phyloP scores from a whole-genome alignment of 92 coral and sea anemone genomes.

The Zoanthus sociatus region DNA sequence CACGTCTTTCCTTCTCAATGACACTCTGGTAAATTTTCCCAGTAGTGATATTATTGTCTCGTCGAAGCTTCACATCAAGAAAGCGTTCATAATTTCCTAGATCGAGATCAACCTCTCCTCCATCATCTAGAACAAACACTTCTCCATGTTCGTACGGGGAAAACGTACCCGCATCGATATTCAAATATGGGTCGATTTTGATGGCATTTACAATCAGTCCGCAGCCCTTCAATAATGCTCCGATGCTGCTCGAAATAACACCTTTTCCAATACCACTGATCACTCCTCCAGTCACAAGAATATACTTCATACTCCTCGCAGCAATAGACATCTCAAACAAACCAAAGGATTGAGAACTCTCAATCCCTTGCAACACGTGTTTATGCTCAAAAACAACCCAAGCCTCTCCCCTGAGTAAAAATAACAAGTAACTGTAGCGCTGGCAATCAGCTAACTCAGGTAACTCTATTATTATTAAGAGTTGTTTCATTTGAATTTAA shows the following conservation, averaged over 20 bases:
- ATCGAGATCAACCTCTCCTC: constrained; percentile 98
- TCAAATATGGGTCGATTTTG: constrained; percentile 96
- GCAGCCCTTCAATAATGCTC: constrained; percentile 90
- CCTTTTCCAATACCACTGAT: constrained; percentile 99
- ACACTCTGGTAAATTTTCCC: constrained; percentile 96
- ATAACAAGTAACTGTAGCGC: background rate
- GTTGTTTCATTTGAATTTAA: no score
- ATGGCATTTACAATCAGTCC: constrained; percentile 83
- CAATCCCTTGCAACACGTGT: background rate
- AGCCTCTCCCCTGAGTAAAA: background rate
- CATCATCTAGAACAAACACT: constrained; percentile 98
- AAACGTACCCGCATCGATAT: constrained; percentile 98
- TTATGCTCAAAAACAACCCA: background rate
- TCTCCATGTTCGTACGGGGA: constrained; percentile 99
- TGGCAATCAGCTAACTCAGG: no score
- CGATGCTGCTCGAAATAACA: constrained; percentile 96
- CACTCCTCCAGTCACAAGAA: constrained; percentile 97
- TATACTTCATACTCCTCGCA: constrained; percentile 81
- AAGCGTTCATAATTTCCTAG: constrained; percentile 97
- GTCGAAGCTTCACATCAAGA: constrained; percentile 90
- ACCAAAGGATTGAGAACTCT: background rate
- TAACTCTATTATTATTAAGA: no score
- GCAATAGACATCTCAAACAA: background rate
- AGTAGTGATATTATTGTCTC: constrained; percentile 94
- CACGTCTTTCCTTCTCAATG: constrained; percentile 89